Base-by-base conservation (phyloP, 1,140 invertebrate species). In the Zophobas atratus region DNA sequence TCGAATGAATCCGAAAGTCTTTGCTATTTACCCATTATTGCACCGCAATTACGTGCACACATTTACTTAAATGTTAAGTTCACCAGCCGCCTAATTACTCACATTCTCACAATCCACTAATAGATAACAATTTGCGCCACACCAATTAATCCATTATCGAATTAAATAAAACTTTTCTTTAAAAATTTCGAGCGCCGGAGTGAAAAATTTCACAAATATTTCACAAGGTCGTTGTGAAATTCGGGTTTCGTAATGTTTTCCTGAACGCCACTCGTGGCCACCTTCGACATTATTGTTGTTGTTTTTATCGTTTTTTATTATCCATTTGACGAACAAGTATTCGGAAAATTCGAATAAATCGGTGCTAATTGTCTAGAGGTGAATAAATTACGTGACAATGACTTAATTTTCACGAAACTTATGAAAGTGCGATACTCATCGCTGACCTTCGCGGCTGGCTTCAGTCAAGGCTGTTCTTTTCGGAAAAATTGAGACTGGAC, bases 351-450 rank as follows among this genome's bases (percentile, higher is more conserved):
- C 56, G 36, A 33, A 60, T 60, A 60, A 60, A 60, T 60, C 56
- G 39, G 38, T 43, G 1, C 60, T 60, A 67, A 67, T 67, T 67
- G 60, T 41, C 1, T 39, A 67, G n/a, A 2, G 8, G 56, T 60
- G 56, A 60, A 60, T 60, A 78, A 78, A 43, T 74, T 63, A 63
- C 67, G 71, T 71, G 77, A 78, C 73, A 78, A 78, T 75, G 70
- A 77, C 48, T 71, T 55, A 70, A 71, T 77, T 55, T 77, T 63
- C 48, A 39, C 48, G 20, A 41, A 71, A 77, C 75, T 78, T 67
- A 63, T 56, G 49, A 74, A 51, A 72, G 63, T 74, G n/a, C 60
- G 20, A 67, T 36, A 38, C 56, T 60, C 56, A 60, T 60, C 56
- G 33, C 38, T 67, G 39, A 43, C 60, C 60, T 67, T 67, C 38